phyloP scores from a whole-genome alignment of 1,140 invertebrate species.

The Drosophila hydei region DNA sequence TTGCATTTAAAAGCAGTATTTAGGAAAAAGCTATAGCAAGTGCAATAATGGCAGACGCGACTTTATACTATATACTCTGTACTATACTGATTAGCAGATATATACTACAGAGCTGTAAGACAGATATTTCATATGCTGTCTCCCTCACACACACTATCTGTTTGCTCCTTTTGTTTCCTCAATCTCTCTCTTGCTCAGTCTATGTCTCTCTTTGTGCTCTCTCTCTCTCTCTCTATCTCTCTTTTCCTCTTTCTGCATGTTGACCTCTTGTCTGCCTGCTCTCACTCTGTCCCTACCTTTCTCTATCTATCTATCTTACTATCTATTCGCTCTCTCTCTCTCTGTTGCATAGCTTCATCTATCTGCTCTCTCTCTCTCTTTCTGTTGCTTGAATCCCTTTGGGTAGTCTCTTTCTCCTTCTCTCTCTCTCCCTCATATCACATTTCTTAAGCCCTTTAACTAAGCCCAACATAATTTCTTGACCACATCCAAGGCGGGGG shows the following conservation, averaged over 20 bases:
- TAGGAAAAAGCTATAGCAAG: no score
- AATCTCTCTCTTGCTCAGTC: not conserved
- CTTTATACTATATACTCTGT: no score
- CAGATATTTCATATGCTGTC: no score
- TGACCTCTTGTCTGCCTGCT: no score
- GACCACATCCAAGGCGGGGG: slow-evolving; percentile 13
- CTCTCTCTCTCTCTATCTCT: not conserved
- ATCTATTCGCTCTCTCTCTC: not conserved
- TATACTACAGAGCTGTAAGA: no score
- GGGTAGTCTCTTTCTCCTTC: not conserved
- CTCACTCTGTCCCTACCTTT: not conserved
- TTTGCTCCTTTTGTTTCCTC: not conserved
- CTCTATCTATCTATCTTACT: no score
- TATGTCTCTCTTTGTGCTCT: not conserved
- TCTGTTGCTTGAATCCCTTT: no score
- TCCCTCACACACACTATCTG: no score
- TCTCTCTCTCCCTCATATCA: not conserved
- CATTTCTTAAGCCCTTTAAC: no score
- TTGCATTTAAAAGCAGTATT: no score
- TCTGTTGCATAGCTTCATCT: not conserved
- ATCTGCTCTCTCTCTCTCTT: not conserved
- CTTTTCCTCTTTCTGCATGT: not conserved
- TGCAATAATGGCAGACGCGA: no score
- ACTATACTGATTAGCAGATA: no score
- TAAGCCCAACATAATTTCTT: slow-evolving; percentile 40